Evolutionary conservation across 2,797 vertebrate genomes (phyloP), one percentile per base, ranked within the genome.

Genomic region (Ceryle rudis): DNA sequence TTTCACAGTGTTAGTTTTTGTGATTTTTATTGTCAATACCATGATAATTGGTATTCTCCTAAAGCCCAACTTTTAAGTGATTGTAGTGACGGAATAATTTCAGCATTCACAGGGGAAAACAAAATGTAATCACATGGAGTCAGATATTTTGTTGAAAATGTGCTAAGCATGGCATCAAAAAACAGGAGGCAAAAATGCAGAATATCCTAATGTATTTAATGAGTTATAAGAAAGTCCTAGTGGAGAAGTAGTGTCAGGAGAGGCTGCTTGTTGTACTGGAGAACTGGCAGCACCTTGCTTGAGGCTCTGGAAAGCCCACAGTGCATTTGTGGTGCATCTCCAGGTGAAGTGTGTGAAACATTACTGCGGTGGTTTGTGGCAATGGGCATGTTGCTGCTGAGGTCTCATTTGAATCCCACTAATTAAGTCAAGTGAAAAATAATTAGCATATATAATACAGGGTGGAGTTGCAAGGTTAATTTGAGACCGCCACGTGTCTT

Each of bases 231-330:
- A 37, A 71, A 88, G 29, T 80, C 25, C 15, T 65, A 9, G 35
- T 9, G 21, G 19, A 19, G 28, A 69, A 31, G 18, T 22, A 60
- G n/a, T 51, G 52, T 6, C 26, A 46, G 39, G 51, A 73, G 51
- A 54, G 17, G 22, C 17, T 31, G 26, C 39, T 69, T 0, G n/a
- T 73, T 0, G 0, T 49, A 11, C 8, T 1, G 10, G 55, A 47
- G 78, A 81, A 35, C n/a, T 42, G 41, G 19, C 73, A 79, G 33
- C 0, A 2, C 49, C 39, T 54, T 62, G 33, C n/a, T 72, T 0
- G 0, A 92, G 78, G 58, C 41, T 49, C 41, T 74, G 64, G 81
- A 54, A 85, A 58, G 23, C 51, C 42, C 35, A 22, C 8, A 4
- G 60, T 15, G 14, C 0, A 2, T 80, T 89, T 73, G 9, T 85